Evolutionary conservation across 2,113 vertebrate genomes (phyloP), one percentile per base, ranked within the genome.

Genomic region (Nothoprocta pentlandii): DNA sequence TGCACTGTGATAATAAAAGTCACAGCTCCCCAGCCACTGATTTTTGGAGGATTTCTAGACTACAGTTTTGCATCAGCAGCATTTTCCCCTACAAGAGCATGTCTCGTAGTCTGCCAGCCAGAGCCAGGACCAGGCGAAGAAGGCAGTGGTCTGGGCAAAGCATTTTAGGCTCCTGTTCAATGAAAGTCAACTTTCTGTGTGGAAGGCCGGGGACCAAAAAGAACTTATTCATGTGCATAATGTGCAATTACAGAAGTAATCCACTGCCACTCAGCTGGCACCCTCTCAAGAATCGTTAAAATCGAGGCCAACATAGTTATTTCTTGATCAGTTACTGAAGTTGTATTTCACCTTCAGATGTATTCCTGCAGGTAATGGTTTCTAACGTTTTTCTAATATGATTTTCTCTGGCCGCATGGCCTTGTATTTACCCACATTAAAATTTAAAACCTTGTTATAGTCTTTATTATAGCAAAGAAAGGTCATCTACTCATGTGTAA

Each of bases 401-500:
- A 46, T 95, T 92, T 78, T 91, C 47, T 74, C n/a, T 59, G 62
- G 56, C 7, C 81, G 26, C 28, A 11, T 80, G 26, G 28, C 16
- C 64, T 81, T 87, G 13, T 79, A 63, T 84, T 94, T 68, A 54
- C 25, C 56, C 19, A 7, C 62, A 91, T 62, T 67, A 89, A 86
- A 89, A 89, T 73, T 66, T 69, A 80, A 95, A 90, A 92, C 32
- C 69, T 93, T 90, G 41, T 77, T 80, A 76, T 41, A 87, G 36
- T 69, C 62, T 82, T 67, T 84, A 42, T 77, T 77, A 51, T 26
- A 75, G 42, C 69, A 94, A 95, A 83, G 70, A 86, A 94, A 88
- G 12, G 61, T 90, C 44, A 3, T 77, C 82, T 90, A 51, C 41
- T 89, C 69, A 32, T 89, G 82, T 84, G 80, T 90, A 96, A 97